Evolutionary conservation across 2,888 invertebrate genomes (phyloP), one percentile per base, ranked within the genome.

Genomic region (Meiosimyza decipiens): DNA sequence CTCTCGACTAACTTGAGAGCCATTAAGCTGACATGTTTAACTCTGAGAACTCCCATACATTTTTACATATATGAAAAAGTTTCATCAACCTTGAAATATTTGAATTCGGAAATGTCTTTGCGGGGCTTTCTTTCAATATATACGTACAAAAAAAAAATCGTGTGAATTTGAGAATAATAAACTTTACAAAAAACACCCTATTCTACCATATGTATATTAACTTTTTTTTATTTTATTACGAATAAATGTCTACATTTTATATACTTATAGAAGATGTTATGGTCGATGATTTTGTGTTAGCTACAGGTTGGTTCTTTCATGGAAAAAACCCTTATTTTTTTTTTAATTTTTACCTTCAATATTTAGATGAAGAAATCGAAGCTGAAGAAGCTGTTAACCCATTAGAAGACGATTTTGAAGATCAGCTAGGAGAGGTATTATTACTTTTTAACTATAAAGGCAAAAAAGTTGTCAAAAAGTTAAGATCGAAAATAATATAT

Each of bases 381-480:
- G 75, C 80, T 64, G 82, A 79, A 49, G 82, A 84, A 73, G 78
- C 82, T 64, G 76, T 80, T 7, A 85, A 86, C 81, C 85, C 85
- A 1, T 77, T 86, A 15, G 86, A 86, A 77, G 87, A 87, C 78
- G 85, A 86, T 75, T 85, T 79, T 52, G 86, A 86, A 74, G 86
- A 87, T 80, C 87, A 87, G 77, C 75, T 87, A 74, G 82, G 83
- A 69, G 87, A 87, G 76, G 83, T 82, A 73, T 66, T 72, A 40
- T 40, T 40, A 28, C 28, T 28, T 22, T 40, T n/a, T 1, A 6
- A 63, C 12, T 12, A 47, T 15, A 16, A 40, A 59, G n/a, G 51
- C 12, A 52, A 15, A 60, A 51, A 16, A 7, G 9, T 5, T 6
- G 6, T 40, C 1, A 7, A 40, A 7, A 28, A 28, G 28, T 28